phyloP scores from a whole-genome alignment of 1,140 invertebrate genomes.

The Zaprionus camerounensis region DNA sequence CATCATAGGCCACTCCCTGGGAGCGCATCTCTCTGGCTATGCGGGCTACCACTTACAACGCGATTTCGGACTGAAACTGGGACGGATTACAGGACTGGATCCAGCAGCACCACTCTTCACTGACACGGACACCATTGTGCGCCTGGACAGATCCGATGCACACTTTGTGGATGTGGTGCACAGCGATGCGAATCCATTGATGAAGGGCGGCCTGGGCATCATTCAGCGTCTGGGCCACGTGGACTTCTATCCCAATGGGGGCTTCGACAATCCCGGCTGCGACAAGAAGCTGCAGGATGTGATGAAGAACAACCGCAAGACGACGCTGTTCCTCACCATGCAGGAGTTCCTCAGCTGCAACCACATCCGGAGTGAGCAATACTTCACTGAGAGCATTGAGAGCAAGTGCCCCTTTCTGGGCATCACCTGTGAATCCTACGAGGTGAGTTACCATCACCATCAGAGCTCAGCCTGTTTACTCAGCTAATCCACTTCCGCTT shows the following conservation, averaged over 20 bases:
- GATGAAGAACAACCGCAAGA: conserved; percentile 86
- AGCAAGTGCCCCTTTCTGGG: conserved; percentile 90
- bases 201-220: conserved; percentile 93
- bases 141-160: conserved; percentile 93
- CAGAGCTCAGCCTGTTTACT: background rate
- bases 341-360: conserved; percentile 92
- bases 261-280: conserved; percentile 93
- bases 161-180: conserved; percentile 95
- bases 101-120: conserved; percentile 97
- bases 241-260: conserved; percentile 96
- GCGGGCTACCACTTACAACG: conserved; percentile 90
- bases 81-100: conserved; percentile 91
- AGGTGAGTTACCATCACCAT: conserved; percentile 82
- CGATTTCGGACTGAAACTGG: conserved; percentile 88
- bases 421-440: conserved; percentile 91
- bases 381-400: conserved; percentile 94
- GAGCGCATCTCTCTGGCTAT: conserved; percentile 93
- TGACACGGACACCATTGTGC: conserved; percentile 91
- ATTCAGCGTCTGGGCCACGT: conserved; percentile 92
- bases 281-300: conserved; percentile 89
- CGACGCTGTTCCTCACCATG: conserved; percentile 87
- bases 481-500: background rate
- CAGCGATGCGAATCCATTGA: conserved; percentile 92
- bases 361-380: conserved; percentile 93
- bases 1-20: conserved; percentile 95